Evolutionary conservation across 2,113 vertebrate genomes (phyloP).

Genomic region (Enhydra lutris): DNA sequence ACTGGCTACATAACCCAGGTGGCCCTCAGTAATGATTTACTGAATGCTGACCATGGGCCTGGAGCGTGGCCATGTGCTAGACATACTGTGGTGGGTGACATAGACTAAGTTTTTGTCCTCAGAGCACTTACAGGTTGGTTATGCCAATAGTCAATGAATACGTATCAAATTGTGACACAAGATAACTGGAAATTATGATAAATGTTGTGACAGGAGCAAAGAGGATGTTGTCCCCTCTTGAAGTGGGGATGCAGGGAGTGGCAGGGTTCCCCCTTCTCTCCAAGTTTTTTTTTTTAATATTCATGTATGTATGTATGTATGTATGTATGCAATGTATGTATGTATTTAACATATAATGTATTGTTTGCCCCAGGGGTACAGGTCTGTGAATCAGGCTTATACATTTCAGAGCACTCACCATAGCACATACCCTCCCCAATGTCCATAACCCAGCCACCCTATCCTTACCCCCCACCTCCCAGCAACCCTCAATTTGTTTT

Average conservation of each 20-base stretch:
- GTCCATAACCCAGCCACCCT: no score
- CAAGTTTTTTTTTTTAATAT: no score
- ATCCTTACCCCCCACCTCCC: no score
- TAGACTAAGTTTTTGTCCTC: not conserved
- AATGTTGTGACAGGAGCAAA: not conserved
- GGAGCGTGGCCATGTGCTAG: not conserved
- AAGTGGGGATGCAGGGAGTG: not conserved
- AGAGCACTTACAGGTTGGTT: not conserved
- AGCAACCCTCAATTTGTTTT: no score
- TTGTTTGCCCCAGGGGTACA: no score
- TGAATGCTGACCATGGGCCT: not conserved
- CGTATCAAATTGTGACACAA: not conserved
- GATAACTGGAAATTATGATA: not conserved
- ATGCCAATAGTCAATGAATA: not conserved
- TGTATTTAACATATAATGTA: no score
- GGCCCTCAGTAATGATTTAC: not conserved
- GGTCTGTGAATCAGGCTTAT: no score
- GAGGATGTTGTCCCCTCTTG: not conserved
- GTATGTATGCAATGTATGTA: no score
- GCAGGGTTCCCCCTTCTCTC: not conserved
- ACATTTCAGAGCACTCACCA: no score
- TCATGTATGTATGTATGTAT: no score
- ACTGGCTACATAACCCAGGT: not conserved
- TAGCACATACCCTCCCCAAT: no score
- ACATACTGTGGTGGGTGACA: not conserved